A percentile compares a stretch with the other conserved stretches of the same genome.
phyloP scores from a whole-genome alignment of 2,113 vertebrate genomes.

The Pelodiscus sinensis region DNA sequence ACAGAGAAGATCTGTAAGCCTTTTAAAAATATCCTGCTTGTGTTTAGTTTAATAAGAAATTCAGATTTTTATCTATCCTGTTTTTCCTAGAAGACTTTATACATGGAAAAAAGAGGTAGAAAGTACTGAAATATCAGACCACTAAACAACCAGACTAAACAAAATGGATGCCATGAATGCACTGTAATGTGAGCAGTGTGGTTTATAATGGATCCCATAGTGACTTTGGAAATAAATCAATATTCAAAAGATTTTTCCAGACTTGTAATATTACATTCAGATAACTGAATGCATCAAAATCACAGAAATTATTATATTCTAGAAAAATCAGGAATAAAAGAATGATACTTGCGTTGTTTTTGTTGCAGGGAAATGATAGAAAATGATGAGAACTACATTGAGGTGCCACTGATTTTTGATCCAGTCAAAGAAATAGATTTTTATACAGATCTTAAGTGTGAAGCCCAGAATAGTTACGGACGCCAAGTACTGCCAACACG shows the following conservation, averaged over 20 bases:
- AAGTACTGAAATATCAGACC: not conserved
- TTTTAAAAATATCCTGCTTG: not conserved
- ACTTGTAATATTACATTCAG: not conserved
- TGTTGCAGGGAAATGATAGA: constrained; percentile 80
- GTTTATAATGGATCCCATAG: not conserved
- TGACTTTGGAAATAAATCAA: not conserved
- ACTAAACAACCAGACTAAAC: not conserved
- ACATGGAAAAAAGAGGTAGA: not conserved
- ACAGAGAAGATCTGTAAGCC: not conserved
- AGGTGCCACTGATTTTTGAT: constrained; percentile 82
- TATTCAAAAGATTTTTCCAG: not conserved
- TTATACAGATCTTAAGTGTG: constrained; percentile 82
- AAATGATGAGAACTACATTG: constrained; percentile 81
- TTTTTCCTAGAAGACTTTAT: not conserved
- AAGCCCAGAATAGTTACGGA: constrained; percentile 77
- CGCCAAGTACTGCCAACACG: constrained; percentile 76
- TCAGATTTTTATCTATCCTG: rapidly evolving
- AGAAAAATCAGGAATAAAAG: not conserved
- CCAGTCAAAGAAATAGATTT: constrained; percentile 83
- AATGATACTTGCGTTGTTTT: not conserved
- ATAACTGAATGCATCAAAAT: not conserved
- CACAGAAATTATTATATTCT: not conserved
- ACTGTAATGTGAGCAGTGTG: not conserved
- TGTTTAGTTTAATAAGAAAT: not conserved
- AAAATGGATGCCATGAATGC: not conserved